Conservation (phyloP, 2,888 invertebrate genomes). For the Apotomis betuletana region DNA sequence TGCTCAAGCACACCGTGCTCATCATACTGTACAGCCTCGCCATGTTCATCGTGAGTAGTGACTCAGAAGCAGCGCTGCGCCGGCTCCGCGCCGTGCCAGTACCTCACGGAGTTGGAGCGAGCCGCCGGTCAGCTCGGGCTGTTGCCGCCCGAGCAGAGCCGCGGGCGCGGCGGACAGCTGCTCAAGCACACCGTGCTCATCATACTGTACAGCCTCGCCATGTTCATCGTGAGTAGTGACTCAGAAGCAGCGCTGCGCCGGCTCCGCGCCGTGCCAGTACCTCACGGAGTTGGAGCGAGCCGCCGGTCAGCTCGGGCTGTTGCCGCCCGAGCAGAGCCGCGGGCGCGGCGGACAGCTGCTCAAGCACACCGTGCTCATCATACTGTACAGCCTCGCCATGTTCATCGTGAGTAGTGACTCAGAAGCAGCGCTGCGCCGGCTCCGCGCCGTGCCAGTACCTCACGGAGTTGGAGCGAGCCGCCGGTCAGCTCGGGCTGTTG, state of each 20-base stretch:
- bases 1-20: constrained; percentile 91
- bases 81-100: constrained; percentile 58
- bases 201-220: constrained; percentile 90
- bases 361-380: constrained; percentile 91
- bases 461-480: constrained; percentile 68
- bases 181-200: constrained; percentile 92
- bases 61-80: constrained; percentile 51
- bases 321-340: constrained; percentile 54
- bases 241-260: constrained; percentile 51
- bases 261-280: constrained; percentile 61
- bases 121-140: constrained; percentile 71
- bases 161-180: constrained; percentile 85
- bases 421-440: constrained; percentile 51
- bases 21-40: constrained; percentile 91
- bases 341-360: constrained; percentile 86
- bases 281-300: constrained; percentile 66
- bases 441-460: constrained; percentile 63
- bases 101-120: constrained; percentile 64
- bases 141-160: constrained; percentile 53
- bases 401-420: constrained; percentile 88
- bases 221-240: constrained; percentile 90
- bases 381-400: constrained; percentile 92
- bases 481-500: constrained; percentile 66
- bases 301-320: constrained; percentile 67
- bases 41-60: constrained; percentile 92